Evolutionary conservation across 2,888 invertebrate species (phyloP), one percentile per base, ranked within the genome.

Genomic region (Acheta domesticus): DNA sequence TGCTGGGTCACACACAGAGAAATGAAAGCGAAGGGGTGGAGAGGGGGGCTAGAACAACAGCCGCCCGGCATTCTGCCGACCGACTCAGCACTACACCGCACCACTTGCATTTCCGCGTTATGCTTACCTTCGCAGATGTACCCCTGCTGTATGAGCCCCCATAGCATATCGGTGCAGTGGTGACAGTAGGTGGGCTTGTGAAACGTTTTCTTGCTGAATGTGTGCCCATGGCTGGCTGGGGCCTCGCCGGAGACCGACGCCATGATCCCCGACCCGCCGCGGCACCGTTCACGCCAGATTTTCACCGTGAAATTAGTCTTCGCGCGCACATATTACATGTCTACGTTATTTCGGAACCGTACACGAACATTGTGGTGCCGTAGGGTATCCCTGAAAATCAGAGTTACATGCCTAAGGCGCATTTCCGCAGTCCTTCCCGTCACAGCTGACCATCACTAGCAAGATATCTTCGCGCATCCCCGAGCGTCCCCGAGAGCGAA

Each of bases 101-200:
- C 14, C 62, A 62, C 62, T 14, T 62, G 14, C 14, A n/a, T 62
- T 19, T 19, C 62, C 14, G n/a, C n/a, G n/a, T n/a, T 62, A n/a
- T 62, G 77, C 77, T 78, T 90, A 99, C 99, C 98, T 96, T 99
- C 99, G 92, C 99, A 99, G 88, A 97, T 96, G 92, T 96, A 98
- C 90, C 99, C 99, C 91, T 98, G 98, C 89, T 98, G 97, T 89
- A 99, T 97, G 90, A 99, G 93, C 88, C 99, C 98, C 99, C 99
- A 99, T 87, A 99, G 93, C 93, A 98, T 94, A 90, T 99, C 99
- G 89, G 98, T 97, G 92, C 99, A 99, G 91, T 98, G 98, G 91
- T 99, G 99, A 91, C 99, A 99, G 91, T 98, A 98, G 86, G 98
- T 97, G 88, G 98, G 99, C 92, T 98, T 98, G 92, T 99, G 99